Percentiles rank a stretch among this genome's conserved stretches.
phyloP scores from a whole-genome alignment of 2,888 invertebrate genomes.

The Hedya salicella region DNA sequence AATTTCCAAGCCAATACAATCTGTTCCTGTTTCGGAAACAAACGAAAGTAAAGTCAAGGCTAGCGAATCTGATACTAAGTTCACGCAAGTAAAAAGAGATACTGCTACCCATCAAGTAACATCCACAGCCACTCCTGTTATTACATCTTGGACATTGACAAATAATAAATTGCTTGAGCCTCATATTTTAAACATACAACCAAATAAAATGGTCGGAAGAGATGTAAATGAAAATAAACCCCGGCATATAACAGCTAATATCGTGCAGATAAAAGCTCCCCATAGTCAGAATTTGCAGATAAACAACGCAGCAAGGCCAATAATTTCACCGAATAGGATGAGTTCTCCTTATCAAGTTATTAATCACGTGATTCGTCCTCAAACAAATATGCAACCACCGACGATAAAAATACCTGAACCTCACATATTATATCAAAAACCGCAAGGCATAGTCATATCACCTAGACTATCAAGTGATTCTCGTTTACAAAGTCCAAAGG shows the following conservation, averaged over 20 bases:
- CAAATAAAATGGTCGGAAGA: conserved; percentile 58
- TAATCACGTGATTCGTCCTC: conserved; percentile 72
- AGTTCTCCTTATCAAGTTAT: conserved; percentile 77
- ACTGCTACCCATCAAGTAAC: conserved; percentile 64
- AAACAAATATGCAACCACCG: conserved; percentile 86
- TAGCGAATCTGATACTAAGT: conserved; percentile 65
- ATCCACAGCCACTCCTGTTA: conserved; percentile 80
- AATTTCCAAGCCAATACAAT: conserved; percentile 77
- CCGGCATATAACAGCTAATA: conserved; percentile 72
- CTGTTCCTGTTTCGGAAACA: conserved; percentile 61
- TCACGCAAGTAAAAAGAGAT: conserved; percentile 69
- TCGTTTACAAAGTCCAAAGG: conserved; percentile 75
- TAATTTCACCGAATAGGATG: conserved; percentile 67
- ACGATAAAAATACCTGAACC: conserved; percentile 87
- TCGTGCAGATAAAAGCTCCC: conserved; percentile 75
- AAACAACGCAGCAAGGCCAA: conserved; percentile 65
- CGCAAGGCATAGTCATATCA: conserved; percentile 76
- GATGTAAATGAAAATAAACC: conserved; percentile 70
- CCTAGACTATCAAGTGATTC: conserved; percentile 73
- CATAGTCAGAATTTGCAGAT: conserved; percentile 62
- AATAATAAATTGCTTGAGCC: conserved; percentile 79
- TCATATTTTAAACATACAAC: conserved; percentile 68
- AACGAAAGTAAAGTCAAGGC: conserved; percentile 62
- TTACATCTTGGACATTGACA: conserved; percentile 84
- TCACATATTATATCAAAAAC: conserved; percentile 78